These are phyloP conservation scores for Tetraodon nigroviridis DNA, from an alignment of 2,113 vertebrate genomes.

Conservation along the genomic window DNA sequence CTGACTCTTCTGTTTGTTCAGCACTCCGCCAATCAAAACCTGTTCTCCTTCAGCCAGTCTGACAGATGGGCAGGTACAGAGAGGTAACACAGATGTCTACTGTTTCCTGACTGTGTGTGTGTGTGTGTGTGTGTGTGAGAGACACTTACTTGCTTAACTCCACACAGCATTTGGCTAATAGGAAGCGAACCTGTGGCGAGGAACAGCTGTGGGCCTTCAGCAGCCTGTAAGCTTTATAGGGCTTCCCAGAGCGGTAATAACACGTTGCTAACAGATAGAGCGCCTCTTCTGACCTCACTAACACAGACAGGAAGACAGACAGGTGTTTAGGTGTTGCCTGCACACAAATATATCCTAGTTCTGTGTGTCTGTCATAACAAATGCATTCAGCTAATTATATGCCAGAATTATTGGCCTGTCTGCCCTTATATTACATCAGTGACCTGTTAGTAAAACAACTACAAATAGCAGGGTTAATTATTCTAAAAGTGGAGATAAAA, in stretches of 20 bases:
- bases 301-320: conserved; percentile 8
- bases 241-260: conserved; percentile 97
- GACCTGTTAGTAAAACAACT: no score
- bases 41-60: conserved; percentile 97
- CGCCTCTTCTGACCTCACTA: conserved; percentile 5
- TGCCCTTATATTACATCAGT: no score
- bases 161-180: conserved; percentile 95
- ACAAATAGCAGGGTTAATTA: no score
- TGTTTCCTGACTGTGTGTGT: background rate
- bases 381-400: no score
- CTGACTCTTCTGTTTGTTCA: conserved; percentile 98
- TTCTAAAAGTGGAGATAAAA: no score
- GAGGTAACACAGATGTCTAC: background rate
- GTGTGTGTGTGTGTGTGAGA: background rate
- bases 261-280: conserved; percentile 88
- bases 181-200: conserved; percentile 93
- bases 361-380: no score
- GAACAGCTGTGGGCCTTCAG: conserved; percentile 95
- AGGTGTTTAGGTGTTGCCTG: background rate
- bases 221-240: conserved; percentile 94
- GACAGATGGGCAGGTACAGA: conserved; percentile 24
- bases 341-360: no score
- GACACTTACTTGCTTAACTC: conserved; percentile 94
- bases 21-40: conserved; percentile 93
- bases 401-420: no score